Conservation (phyloP, 2,888 invertebrate species). For the Polymixis lichenea region DNA sequence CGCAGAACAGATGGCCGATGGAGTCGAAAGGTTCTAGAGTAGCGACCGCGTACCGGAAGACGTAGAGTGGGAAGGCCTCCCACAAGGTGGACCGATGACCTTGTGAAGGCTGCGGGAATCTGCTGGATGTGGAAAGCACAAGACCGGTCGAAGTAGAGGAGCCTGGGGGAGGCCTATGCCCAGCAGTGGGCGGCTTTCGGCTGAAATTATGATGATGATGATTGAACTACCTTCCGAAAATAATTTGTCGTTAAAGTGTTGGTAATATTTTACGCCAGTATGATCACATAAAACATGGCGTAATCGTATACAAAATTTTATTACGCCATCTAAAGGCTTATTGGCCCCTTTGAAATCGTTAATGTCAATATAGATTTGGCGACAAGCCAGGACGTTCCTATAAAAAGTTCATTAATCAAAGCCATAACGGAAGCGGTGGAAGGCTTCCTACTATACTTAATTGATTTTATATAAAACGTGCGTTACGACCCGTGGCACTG, state of each 20-base stretch:
- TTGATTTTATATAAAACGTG: slow-evolving; percentile 76
- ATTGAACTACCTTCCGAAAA: not conserved
- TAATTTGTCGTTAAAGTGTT: slow-evolving; percentile 2
- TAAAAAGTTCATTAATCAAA: slow-evolving; percentile 82
- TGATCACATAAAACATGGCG: slow-evolving; percentile 34
- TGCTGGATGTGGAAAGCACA: too few relatives aligned
- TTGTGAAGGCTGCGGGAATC: too few relatives aligned
- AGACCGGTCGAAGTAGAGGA: too few relatives aligned
- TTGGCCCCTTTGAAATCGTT: slow-evolving; percentile 72
- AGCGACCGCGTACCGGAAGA: too few relatives aligned
- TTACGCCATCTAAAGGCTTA: slow-evolving; percentile 54
- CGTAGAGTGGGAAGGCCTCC: too few relatives aligned
- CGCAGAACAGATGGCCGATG: too few relatives aligned
- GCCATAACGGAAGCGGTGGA: slow-evolving; percentile 43
- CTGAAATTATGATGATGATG: too few relatives aligned
- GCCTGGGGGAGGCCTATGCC: too few relatives aligned
- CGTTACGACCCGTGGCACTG: slow-evolving; percentile 25
- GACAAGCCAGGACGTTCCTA: slow-evolving; percentile 71
- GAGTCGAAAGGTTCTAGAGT: too few relatives aligned
- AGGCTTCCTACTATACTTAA: slow-evolving; percentile 68
- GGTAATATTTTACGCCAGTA: slow-evolving; percentile 13
- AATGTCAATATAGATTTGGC: slow-evolving; percentile 82
- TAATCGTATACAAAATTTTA: slow-evolving; percentile 35
- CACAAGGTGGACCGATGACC: too few relatives aligned
- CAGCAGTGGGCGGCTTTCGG: too few relatives aligned